Base-by-base conservation (phyloP, 2,888 invertebrate genomes). In the Tachina lurida region DNA sequence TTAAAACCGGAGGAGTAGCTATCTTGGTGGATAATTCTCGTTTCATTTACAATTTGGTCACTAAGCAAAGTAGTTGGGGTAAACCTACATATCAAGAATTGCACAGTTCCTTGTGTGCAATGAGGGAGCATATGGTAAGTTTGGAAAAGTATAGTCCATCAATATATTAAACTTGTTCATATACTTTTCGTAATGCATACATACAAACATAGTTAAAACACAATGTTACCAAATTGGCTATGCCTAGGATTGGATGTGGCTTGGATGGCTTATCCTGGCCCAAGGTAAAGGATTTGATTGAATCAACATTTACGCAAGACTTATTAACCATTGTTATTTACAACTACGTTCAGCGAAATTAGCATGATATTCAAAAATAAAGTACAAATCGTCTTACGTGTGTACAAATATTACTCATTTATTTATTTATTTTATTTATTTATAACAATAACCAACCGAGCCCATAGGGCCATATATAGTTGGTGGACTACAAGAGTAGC, bases 161-260 rank as follows among this genome's bases (percentile, higher is more conserved):
- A 39, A 58, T 2, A 5, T 63, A 10, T 45, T 13, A 41, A 9
- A 13, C 3, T 15, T 31, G 4, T 31, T 49, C 17, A 5, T 49
- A 19, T 49, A 19, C 7, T 31, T 31, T 31, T 7, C 31, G 7
- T 31, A 31, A 31, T 31, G 7, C 31, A 31, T 31, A 7, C 31
- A 31, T 7, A 31, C 31, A 31, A 7, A 31, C 5, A n/a, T 54
- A 92, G 93, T 87, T 92, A 5, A 87, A 93, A 63, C 90, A 95
- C 86, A 88, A 92, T 22, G 94, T 95, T 0, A 91, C 87, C 17
- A 93, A 94, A 71, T 86, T 96, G 67, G 95, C 95, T 1, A 94
- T 95, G 91, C 96, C 96, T 0, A 91, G 93, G 87, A 94, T 96
- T 80, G 95, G 95, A 0, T 95, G 95, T 90, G 96, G 95, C 5